Base-by-base conservation (phyloP, 2,888 invertebrate species). In the Octonoba sinensis region DNA sequence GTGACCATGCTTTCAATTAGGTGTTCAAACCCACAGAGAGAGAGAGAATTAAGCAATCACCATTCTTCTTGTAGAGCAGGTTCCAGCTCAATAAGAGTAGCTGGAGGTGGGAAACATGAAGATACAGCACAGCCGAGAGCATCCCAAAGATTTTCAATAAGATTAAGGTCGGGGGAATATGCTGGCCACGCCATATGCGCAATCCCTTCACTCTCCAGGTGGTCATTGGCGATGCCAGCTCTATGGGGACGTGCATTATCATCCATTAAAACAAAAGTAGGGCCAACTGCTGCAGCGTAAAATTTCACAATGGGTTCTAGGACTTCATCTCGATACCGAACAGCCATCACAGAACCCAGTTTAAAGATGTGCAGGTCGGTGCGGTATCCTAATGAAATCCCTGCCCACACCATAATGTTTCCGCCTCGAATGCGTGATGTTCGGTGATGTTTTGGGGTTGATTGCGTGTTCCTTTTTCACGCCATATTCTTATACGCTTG, bases 311-410 rank as follows among this genome's bases (percentile, higher is more conserved):
- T 49, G 47, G 49, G 49, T 1, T 24, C 15, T 49, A 46, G 56
- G 46, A 56, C 66, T 74, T 74, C 65, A 57, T 57, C 22, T 16
- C 56, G 73, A 73, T 73, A 73, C 73, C 36, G 44, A 6, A 65
- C n/a, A 64, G 46, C 64, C 62, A 44, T 73, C 73, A 44, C 64
- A 64, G 54, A 64, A 56, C 54, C 64, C 18, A n/a, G n/a, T 36
- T 18, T 46, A 18, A 15, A 65, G 46, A 65, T 65, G 47, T 57
- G 57, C 47, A 65, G 74, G 65, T 57, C 65, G n/a, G 44, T 73
- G 64, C 56, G 54, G 57, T 57, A 72, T 62, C 72, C 51, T 16
- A 54, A 62, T 18, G 51, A 54, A 64, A 72, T 51, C 13, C 62
- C 71, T 71, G 49, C 60, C 59, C 71, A 60, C 13, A 27, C 27